These are phyloP conservation scores for Mesorhabditis sp. DNA, from an alignment of 2,888 invertebrate genomes.

Conservation along the genomic window DNA sequence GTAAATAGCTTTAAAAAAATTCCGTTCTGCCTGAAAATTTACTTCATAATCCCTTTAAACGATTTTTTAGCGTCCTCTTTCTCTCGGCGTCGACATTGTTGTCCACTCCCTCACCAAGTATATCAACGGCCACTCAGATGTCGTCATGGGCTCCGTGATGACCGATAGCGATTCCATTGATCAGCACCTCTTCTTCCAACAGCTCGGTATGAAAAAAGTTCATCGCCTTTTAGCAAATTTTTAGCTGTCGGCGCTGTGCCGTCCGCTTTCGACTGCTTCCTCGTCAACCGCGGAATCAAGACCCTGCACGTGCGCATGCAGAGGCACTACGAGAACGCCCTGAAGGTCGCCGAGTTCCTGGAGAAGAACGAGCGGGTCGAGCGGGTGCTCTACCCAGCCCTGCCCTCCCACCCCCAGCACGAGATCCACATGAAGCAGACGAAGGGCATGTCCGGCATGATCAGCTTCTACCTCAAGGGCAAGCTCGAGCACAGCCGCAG, in stretches of 20 bases:
- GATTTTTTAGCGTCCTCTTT: constrained; percentile 75
- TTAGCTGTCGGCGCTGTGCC: constrained; percentile 86
- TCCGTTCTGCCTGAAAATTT: background rate
- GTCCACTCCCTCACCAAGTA: constrained; percentile 92
- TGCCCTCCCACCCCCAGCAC: constrained; percentile 82
- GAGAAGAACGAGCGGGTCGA: constrained; percentile 74
- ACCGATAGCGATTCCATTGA: constrained; percentile 73
- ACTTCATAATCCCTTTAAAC: constrained; percentile 7
- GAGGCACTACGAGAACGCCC: constrained; percentile 76
- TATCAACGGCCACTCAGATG: constrained; percentile 95
- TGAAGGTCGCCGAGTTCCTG: constrained; percentile 77
- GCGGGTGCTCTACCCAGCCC: constrained; percentile 69
- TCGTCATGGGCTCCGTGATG: constrained; percentile 86
- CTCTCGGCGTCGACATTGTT: constrained; percentile 83
- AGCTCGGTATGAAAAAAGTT: constrained; percentile 29
- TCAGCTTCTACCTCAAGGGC: constrained; percentile 82
- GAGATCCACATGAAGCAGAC: constrained; percentile 76
- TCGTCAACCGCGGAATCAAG: constrained; percentile 83
- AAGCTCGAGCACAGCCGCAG: constrained; percentile 71
- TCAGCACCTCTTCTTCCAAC: constrained; percentile 71
- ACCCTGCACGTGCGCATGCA: constrained; percentile 88
- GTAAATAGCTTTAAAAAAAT: constrained; percentile 13
- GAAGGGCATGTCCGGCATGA: constrained; percentile 81
- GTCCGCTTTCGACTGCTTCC: constrained; percentile 90
- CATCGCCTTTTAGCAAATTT: constrained; percentile 14